Percentiles rank a stretch among this genome's conserved stretches.
These are phyloP conservation scores for Trissolcus brochymenae DNA, from an alignment of 2,888 invertebrate genomes.

Conservation along the genomic window DNA sequence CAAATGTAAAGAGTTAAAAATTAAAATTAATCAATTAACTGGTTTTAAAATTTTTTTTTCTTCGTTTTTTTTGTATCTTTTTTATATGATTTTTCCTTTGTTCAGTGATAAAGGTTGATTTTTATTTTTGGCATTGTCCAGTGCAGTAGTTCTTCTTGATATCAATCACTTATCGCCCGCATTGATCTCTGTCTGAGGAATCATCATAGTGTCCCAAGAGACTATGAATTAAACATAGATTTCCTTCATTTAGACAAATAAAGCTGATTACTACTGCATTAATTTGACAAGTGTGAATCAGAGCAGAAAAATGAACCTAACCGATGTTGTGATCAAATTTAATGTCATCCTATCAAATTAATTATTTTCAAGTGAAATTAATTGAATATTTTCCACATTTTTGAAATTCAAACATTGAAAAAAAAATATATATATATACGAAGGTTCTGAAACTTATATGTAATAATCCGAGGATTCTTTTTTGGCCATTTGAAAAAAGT, in stretches of 20 bases:
- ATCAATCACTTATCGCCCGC: conserved; percentile 67
- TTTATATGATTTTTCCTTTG: background rate
- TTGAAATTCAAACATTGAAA: too few species aligned
- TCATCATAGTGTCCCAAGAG: conserved; percentile 28
- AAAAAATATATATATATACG: too few species aligned
- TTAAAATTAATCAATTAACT: background rate
- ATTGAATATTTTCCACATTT: too few species aligned
- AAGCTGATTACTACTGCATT: background rate
- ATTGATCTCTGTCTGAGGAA: conserved; percentile 53
- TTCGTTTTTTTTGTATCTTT: background rate
- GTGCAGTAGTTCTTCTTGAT: conserved; percentile 41
- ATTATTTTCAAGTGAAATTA: too few species aligned
- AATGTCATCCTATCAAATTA: too few species aligned
- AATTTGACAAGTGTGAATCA: conserved; percentile 11
- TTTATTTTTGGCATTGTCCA: conserved; percentile 35
- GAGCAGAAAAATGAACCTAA: conserved; percentile 1
- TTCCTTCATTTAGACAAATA: conserved; percentile 23
- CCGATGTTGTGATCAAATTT: too few species aligned
- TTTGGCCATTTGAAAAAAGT: too few species aligned
- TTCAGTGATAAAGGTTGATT: conserved; percentile 10
- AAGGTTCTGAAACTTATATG: too few species aligned
- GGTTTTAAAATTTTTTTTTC: background rate
- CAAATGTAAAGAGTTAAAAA: background rate
- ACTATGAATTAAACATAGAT: conserved; percentile 47
- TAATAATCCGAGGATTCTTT: too few species aligned